Conservation (phyloP, 2,113 vertebrate genomes). For the Heteronetta atricapilla region DNA sequence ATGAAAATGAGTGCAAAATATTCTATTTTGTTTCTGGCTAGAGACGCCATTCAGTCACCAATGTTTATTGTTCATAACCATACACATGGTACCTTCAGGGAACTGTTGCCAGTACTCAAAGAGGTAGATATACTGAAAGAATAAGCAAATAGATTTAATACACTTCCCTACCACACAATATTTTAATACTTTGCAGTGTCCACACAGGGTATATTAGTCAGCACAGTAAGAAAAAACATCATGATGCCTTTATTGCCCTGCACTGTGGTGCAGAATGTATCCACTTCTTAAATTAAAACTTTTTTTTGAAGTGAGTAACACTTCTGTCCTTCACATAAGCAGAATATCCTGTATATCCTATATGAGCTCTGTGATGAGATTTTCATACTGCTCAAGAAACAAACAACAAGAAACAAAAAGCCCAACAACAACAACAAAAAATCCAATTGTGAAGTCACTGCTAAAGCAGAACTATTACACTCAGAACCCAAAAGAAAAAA, state of each 20-base stretch:
- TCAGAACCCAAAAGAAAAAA: not conserved
- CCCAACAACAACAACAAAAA: not conserved
- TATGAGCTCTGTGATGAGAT: not conserved
- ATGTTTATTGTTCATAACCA: not conserved
- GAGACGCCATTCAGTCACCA: not conserved
- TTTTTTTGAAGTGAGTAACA: not conserved
- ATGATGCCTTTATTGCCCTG: not conserved
- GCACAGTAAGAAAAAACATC: not conserved
- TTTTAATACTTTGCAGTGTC: not conserved
- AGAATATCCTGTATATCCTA: not conserved
- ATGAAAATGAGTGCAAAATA: not conserved
- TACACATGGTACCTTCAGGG: not conserved
- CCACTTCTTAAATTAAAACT: not conserved
- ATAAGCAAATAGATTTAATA: not conserved
- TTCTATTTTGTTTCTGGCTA: not conserved
- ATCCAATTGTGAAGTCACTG: not conserved
- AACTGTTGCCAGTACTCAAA: not conserved
- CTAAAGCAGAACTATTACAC: not conserved
- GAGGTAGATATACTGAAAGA: not conserved
- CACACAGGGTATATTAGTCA: fast-evolving
- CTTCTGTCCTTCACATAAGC: not conserved
- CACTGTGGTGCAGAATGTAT: not conserved
- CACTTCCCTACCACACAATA: not conserved
- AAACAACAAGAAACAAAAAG: not conserved
- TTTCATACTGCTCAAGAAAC: not conserved